A percentile compares a stretch with the other conserved stretches of the same genome.
Evolutionary conservation across 2,888 invertebrate genomes (phyloP).

Genomic region (Branchinecta sandiegonensis): DNA sequence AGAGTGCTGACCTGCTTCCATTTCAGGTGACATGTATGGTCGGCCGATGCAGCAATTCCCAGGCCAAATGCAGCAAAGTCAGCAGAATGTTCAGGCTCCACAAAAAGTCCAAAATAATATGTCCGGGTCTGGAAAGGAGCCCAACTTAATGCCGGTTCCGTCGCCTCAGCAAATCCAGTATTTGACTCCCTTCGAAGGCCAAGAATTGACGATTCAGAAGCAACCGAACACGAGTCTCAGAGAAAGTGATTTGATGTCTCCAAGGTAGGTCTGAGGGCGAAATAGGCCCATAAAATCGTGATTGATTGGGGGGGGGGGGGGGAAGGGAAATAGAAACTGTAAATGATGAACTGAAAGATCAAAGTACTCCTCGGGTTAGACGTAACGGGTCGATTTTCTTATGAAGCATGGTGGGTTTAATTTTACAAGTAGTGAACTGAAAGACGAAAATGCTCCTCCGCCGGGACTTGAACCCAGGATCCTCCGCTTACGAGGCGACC

Average conservation of each 20-base stretch:
- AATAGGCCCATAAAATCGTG: not conserved
- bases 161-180: conserved; percentile 93
- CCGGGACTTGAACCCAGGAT: too few relatives aligned
- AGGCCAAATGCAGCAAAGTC: conserved; percentile 37
- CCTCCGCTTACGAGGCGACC: too few relatives aligned
- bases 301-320: not conserved
- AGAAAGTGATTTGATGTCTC: conserved; percentile 53
- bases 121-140: conserved; percentile 50
- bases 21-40: conserved; percentile 47
- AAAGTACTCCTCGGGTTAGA: too few relatives aligned
- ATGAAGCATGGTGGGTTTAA: too few relatives aligned
- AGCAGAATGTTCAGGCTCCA: conserved; percentile 32
- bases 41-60: conserved; percentile 47
- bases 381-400: too few relatives aligned
- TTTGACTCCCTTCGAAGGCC: conserved; percentile 87
- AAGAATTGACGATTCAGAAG: conserved; percentile 89
- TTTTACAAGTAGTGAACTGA: too few relatives aligned
- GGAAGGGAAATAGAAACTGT: too few relatives aligned
- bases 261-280: conserved; percentile 49
- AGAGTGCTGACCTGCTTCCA: too few relatives aligned
- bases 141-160: conserved; percentile 86
- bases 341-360: too few relatives aligned
- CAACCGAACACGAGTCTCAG: conserved; percentile 81
- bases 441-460: too few relatives aligned
- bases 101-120: conserved; percentile 29